A percentile compares a stretch with the other conserved stretches of the same genome.
These are phyloP conservation scores for Procavia capensis DNA, from an alignment of 2,113 vertebrate species.

Conservation along the genomic window DNA sequence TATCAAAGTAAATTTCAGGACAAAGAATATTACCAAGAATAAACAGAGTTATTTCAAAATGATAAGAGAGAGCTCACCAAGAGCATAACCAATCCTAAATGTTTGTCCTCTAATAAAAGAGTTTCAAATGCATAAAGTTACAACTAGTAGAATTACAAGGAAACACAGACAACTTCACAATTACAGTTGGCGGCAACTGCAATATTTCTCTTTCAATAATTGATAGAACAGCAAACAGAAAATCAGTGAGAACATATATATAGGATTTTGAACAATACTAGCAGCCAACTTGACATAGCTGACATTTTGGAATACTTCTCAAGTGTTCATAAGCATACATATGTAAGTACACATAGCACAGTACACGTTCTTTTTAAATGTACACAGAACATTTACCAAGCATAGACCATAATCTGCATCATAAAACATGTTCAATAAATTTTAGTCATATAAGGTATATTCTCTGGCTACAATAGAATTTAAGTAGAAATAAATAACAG, in stretches of 20 bases:
- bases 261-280: slow-evolving; percentile 37
- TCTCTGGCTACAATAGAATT: not conserved
- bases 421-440: slow-evolving; percentile 5
- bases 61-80: not conserved
- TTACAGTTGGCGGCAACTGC: not conserved
- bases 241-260: not conserved
- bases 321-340: not conserved
- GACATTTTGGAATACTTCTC: not conserved
- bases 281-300: not conserved
- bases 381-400: not conserved
- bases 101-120: not conserved
- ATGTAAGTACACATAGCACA: not conserved
- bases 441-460: slow-evolving; percentile 23
- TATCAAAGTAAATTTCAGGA: slow-evolving; percentile 43
- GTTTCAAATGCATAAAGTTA: not conserved
- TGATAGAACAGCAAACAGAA: not conserved
- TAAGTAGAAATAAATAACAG: slow-evolving; percentile 7
- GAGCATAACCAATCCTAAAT: not conserved
- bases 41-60: slow-evolving; percentile 8
- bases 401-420: not conserved
- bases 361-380: slow-evolving; percentile 3
- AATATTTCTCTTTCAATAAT: not conserved
- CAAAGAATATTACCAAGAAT: slow-evolving; percentile 14
- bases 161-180: not conserved
- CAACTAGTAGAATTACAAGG: not conserved